These are phyloP conservation scores for Megastigmus dorsalis DNA, from an alignment of 2,888 invertebrate species.

Conservation along the genomic window DNA sequence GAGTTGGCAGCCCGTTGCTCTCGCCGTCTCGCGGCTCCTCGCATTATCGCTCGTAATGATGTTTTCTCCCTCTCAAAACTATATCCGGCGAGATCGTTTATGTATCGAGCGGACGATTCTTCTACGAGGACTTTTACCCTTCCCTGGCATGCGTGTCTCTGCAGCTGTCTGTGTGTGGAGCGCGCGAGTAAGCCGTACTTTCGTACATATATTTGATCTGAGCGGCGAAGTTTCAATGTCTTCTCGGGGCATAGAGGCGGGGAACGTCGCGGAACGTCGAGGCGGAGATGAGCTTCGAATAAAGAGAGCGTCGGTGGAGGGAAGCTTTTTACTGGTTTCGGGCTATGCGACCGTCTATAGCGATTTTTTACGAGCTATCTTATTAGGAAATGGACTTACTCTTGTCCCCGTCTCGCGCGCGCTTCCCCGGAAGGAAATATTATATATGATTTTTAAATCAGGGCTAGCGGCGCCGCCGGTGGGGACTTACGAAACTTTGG, in stretches of 20 bases:
- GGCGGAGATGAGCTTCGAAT: neutral
- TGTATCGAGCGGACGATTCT: neutral
- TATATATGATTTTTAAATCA: constrained; percentile 12
- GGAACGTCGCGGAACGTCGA: neutral
- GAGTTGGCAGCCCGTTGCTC: neutral
- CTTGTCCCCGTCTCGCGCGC: neutral
- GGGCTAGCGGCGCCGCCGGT: too few relatives aligned
- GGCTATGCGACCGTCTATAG: neutral
- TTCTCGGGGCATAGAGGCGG: too few relatives aligned
- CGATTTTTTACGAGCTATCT: constrained; percentile 12
- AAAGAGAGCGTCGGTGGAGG: too few relatives aligned
- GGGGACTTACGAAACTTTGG: too few relatives aligned
- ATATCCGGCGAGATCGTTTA: constrained; percentile 29
- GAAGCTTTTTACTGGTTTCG: constrained; percentile 16
- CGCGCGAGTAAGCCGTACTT: too few relatives aligned
- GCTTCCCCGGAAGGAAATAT: too few relatives aligned
- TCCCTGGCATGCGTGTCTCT: too few relatives aligned
- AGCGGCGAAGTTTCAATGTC: too few relatives aligned
- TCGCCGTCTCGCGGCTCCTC: too few relatives aligned
- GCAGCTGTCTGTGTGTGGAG: too few relatives aligned
- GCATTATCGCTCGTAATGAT: constrained; percentile 40
- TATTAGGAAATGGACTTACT: constrained; percentile 21
- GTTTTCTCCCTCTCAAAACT: constrained; percentile 21
- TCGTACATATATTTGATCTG: too few relatives aligned
- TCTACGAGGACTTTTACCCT: too few relatives aligned